Conservation (phyloP, 2,888 invertebrate species). For the Perizoma affinitatum region DNA sequence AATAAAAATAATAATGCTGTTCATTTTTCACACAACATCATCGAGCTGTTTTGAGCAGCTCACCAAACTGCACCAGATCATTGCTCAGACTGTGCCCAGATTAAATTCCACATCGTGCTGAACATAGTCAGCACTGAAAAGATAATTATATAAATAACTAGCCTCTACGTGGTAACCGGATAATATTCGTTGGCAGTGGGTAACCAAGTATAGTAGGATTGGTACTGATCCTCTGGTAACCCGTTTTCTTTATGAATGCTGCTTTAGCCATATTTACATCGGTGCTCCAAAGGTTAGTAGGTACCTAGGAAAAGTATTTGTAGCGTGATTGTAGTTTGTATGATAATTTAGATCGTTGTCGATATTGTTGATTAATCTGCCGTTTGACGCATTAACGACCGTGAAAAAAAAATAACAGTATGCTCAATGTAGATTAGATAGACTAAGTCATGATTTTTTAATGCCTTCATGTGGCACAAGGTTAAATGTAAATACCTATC, state of each 20-base stretch:
- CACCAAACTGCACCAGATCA: too few relatives aligned
- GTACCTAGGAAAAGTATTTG: conserved; percentile 21
- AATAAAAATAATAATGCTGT: too few relatives aligned
- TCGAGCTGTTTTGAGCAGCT: too few relatives aligned
- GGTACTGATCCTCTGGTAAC: not conserved
- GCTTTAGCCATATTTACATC: conserved; percentile 1
- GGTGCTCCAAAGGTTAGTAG: conserved; percentile 2
- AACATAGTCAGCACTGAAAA: too few relatives aligned
- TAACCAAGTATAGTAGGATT: too few relatives aligned
- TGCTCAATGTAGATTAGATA: conserved; percentile 12
- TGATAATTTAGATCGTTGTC: conserved; percentile 27
- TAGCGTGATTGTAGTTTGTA: conserved; percentile 21
- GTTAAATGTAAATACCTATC: not conserved
- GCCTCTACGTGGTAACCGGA: too few relatives aligned
- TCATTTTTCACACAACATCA: too few relatives aligned
- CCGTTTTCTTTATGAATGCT: not conserved
- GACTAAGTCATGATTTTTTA: conserved; percentile 4
- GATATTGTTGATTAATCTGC: conserved; percentile 30
- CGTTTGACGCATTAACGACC: conserved; percentile 30
- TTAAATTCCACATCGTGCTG: too few relatives aligned
- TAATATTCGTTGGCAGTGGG: too few relatives aligned
- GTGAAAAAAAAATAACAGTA: conserved; percentile 22
- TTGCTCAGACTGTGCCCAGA: too few relatives aligned
- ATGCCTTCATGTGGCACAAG: conserved; percentile 11
- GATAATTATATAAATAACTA: too few relatives aligned